These are phyloP conservation scores for Hermetia illucens DNA, from an alignment of 1,140 invertebrate genomes.

Conservation along the genomic window DNA sequence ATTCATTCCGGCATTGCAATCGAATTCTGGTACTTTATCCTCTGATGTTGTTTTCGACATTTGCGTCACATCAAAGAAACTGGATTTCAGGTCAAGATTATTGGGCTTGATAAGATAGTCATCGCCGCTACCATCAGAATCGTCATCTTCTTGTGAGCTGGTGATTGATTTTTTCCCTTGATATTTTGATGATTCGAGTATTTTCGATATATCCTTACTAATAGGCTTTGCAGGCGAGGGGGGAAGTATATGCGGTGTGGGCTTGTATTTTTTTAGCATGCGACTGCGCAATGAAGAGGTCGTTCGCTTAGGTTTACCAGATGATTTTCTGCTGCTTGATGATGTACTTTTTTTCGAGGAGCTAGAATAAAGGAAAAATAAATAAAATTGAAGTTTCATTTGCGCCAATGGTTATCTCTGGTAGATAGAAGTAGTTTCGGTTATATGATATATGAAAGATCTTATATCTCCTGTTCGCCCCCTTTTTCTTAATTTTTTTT, in stretches of 20 bases:
- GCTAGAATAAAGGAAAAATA: too few species aligned
- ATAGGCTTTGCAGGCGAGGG: slow-evolving; percentile 16
- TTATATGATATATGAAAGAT: too few species aligned
- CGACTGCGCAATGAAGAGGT: too few species aligned
- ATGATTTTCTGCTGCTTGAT: too few species aligned
- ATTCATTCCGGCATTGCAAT: slow-evolving; percentile 26
- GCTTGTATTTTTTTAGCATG: slow-evolving; percentile 21
- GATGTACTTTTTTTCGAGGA: too few species aligned
- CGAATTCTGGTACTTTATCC: slow-evolving; percentile 19
- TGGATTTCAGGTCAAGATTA: slow-evolving; percentile 24
- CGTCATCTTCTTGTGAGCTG: slow-evolving; percentile 10
- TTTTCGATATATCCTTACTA: background rate
- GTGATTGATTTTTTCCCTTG: background rate
- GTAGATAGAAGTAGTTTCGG: too few species aligned
- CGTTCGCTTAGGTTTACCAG: too few species aligned
- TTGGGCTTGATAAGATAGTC: slow-evolving; percentile 27
- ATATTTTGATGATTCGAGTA: background rate
- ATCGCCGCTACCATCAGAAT: slow-evolving; percentile 21
- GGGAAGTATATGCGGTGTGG: slow-evolving; percentile 23
- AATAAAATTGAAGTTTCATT: too few species aligned
- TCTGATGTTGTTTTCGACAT: background rate
- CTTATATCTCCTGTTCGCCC: too few species aligned
- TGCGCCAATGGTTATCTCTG: too few species aligned
- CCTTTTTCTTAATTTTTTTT: too few species aligned
- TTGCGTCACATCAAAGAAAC: slow-evolving; percentile 17